phyloP scores from a whole-genome alignment of 2,888 invertebrate genomes.

The Cybosia mesomella region DNA sequence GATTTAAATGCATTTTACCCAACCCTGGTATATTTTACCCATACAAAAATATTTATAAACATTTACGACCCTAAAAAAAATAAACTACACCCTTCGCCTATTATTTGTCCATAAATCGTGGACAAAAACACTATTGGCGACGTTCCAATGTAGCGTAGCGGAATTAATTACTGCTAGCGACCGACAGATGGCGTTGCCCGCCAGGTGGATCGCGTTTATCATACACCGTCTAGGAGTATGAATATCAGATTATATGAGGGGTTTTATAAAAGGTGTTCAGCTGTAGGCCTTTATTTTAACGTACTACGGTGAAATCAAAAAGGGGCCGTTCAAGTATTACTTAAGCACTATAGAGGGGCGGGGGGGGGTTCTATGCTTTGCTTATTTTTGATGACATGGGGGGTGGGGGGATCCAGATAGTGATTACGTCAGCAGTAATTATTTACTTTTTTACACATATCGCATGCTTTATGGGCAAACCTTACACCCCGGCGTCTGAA shows the following conservation, averaged over 20 bases:
- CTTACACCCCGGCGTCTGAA: no score
- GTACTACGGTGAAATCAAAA: not conserved
- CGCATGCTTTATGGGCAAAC: no score
- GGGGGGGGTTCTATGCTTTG: no score
- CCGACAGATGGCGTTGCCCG: slow-evolving; percentile 69
- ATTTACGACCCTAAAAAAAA: slow-evolving; percentile 28
- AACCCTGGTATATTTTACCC: no score
- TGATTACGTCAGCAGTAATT: no score
- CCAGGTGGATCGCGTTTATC: slow-evolving; percentile 66
- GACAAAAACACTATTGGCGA: slow-evolving; percentile 61
- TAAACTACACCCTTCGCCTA: slow-evolving; percentile 35
- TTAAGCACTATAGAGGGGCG: no score
- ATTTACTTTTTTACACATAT: no score
- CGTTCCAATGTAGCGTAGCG: slow-evolving; percentile 60
- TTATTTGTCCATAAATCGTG: slow-evolving; percentile 47
- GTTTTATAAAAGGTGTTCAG: slow-evolving; percentile 18
- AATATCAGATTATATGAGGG: slow-evolving; percentile 43
- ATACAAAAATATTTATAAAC: no score
- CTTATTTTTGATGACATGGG: no score
- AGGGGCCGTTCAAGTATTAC: no score
- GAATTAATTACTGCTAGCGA: slow-evolving; percentile 71
- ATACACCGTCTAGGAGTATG: slow-evolving; percentile 42
- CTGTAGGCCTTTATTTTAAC: not conserved
- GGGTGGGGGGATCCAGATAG: no score
- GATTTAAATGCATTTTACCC: no score